Conservation (phyloP, 2,888 invertebrate species). For the Chorisops tibialis region DNA sequence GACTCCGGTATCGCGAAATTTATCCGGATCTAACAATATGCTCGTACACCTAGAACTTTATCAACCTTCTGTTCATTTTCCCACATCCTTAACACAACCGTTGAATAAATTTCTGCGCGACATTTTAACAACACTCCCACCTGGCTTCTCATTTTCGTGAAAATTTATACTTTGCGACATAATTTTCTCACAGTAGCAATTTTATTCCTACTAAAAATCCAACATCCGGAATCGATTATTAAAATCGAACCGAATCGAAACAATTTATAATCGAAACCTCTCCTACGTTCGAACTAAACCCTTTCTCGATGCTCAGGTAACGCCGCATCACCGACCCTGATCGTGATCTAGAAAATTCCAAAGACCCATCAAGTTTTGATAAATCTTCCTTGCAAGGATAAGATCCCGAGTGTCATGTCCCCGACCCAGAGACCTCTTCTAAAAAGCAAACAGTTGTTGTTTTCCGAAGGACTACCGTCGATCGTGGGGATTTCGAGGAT, state of each 20-base stretch:
- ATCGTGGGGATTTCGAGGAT: not conserved
- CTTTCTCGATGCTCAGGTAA: conserved; percentile 9
- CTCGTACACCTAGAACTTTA: too few relatives aligned
- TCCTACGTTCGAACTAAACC: conserved; percentile 14
- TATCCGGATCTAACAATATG: too few relatives aligned
- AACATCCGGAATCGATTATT: conserved; percentile 10
- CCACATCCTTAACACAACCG: too few relatives aligned
- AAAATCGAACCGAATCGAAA: not conserved
- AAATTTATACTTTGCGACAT: not conserved
- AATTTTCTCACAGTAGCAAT: conserved; percentile 15
- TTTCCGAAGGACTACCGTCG: not conserved
- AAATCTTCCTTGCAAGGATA: too few relatives aligned
- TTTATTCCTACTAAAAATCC: not conserved
- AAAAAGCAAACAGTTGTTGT: too few relatives aligned
- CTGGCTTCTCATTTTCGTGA: not conserved
- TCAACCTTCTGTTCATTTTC: too few relatives aligned
- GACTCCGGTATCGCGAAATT: too few relatives aligned
- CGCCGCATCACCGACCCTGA: conserved; percentile 10
- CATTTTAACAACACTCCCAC: not conserved
- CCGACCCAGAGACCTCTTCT: too few relatives aligned
- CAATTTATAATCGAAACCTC: conserved; percentile 6
- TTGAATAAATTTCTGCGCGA: too few relatives aligned
- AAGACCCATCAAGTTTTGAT: not conserved
- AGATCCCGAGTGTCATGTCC: too few relatives aligned
- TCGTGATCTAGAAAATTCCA: conserved; percentile 14